Conservation (phyloP, 2,797 vertebrate genomes). For the Monodelphis domestica region DNA sequence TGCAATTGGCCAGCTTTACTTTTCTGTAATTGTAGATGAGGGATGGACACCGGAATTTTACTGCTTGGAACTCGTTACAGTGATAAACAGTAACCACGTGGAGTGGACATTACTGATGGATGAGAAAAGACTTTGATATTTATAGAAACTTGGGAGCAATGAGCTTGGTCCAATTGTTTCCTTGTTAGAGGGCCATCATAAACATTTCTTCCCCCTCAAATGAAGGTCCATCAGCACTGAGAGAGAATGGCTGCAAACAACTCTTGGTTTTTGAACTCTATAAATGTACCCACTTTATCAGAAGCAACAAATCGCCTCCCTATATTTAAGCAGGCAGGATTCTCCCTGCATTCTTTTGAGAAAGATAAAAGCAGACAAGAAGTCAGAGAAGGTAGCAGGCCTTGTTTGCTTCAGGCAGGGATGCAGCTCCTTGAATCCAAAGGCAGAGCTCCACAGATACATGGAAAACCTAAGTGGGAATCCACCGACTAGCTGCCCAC, state of each 20-base stretch:
- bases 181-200: slow-evolving; percentile 56
- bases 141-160: slow-evolving; percentile 78
- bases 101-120: slow-evolving; percentile 80
- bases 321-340: slow-evolving; percentile 54
- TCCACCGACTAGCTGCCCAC: slow-evolving; percentile 72
- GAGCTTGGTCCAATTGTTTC: slow-evolving; percentile 67
- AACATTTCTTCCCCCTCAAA: slow-evolving; percentile 42
- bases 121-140: slow-evolving; percentile 81
- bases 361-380: slow-evolving; percentile 41
- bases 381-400: not conserved
- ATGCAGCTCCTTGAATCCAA: slow-evolving; percentile 66
- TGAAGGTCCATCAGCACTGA: slow-evolving; percentile 52
- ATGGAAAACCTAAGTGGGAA: slow-evolving; percentile 73
- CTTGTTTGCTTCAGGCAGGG: slow-evolving; percentile 14
- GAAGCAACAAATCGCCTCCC: slow-evolving; percentile 56
- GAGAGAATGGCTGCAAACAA: slow-evolving; percentile 42
- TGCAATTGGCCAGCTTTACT: slow-evolving; percentile 46
- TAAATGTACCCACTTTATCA: slow-evolving; percentile 55
- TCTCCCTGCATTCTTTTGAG: slow-evolving; percentile 65
- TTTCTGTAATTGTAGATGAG: slow-evolving; percentile 77
- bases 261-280: slow-evolving; percentile 47
- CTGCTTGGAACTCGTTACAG: slow-evolving; percentile 74
- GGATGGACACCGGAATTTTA: slow-evolving; percentile 64
- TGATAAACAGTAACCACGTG: slow-evolving; percentile 79
- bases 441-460: slow-evolving; percentile 62